Base-by-base conservation (phyloP, 2,888 invertebrate species). In the Andrena praecox region DNA sequence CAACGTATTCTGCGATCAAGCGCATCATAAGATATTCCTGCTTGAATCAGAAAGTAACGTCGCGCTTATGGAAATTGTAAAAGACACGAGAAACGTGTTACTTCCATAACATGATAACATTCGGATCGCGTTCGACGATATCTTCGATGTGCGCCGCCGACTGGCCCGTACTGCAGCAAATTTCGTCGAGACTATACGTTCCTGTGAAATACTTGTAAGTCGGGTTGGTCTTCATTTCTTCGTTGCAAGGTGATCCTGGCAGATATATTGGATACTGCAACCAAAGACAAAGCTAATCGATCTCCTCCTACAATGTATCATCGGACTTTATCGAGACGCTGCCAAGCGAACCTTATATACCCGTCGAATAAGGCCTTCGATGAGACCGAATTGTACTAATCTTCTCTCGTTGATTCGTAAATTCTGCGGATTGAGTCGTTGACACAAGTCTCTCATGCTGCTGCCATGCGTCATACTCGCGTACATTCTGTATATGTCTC, bases 321-420 rank as follows among this genome's bases (percentile, higher is more conserved):
- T 20, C 24, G 20, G 3, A 50, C 52, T 56, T 62, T 33, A 59
- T 52, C 24, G 8, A 66, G 54, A 3, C 48, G 24, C 10, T 69
- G 52, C 10, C 6, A 10, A 8, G 59, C 64, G 8, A 59, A 96
- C 96, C 95, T 97, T 97, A 89, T 98, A 96, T 0, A 98, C 96
- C 85, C 97, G 95, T 48, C 97, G 95, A 77, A 99, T 97, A 6
- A 98, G 95, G 0, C 97, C 97, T 92, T 98, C 97, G 5, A 98
- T 95, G n/a, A 98, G 95, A 0, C 98, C 98, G 93, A 98, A 98
- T 88, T 98, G 97, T 70, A 98, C 97, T 66, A 98, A 95, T 91
- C 97, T 97, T 87, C 97, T 95, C 94, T 97, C 97, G 91, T 97
- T 97, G 89, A 98, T 96, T 88, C 96, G 96, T 64, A 97, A 94